These are phyloP conservation scores for Stomatorhinus ivindoensis DNA, from an alignment of 2,113 vertebrate species.

Conservation along the genomic window DNA sequence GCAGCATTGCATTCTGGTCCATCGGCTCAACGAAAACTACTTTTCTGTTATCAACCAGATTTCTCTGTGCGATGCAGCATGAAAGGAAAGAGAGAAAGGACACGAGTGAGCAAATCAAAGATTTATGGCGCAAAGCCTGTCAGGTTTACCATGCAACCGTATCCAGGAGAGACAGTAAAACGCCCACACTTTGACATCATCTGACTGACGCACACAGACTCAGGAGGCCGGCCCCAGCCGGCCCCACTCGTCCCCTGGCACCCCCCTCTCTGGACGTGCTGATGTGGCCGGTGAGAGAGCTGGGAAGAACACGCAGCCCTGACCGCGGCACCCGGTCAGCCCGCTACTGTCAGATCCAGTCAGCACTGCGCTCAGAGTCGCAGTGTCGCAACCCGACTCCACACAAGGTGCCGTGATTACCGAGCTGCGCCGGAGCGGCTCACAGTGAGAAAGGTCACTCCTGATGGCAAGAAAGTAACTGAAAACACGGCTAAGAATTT, in stretches of 20 bases:
- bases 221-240: slow-evolving; percentile 26
- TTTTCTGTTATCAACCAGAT: neutral
- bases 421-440: neutral
- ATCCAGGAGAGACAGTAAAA: slow-evolving; percentile 27
- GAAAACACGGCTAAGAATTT: neutral
- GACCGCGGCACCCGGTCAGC: neutral
- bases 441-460: neutral
- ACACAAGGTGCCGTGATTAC: neutral
- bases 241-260: slow-evolving; percentile 36
- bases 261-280: neutral
- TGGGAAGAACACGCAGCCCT: neutral
- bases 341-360: neutral
- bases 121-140: slow-evolving; percentile 56
- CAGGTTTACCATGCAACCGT: slow-evolving; percentile 57
- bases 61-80: neutral
- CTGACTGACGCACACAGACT: slow-evolving; percentile 43
- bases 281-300: neutral
- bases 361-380: neutral
- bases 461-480: neutral
- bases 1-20: neutral
- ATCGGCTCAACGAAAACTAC: neutral
- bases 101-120: slow-evolving; percentile 32
- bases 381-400: neutral
- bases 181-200: slow-evolving; percentile 67
- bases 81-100: slow-evolving; percentile 25